Conservation (phyloP, 2,888 invertebrate species). For the Prosapia bicincta region DNA sequence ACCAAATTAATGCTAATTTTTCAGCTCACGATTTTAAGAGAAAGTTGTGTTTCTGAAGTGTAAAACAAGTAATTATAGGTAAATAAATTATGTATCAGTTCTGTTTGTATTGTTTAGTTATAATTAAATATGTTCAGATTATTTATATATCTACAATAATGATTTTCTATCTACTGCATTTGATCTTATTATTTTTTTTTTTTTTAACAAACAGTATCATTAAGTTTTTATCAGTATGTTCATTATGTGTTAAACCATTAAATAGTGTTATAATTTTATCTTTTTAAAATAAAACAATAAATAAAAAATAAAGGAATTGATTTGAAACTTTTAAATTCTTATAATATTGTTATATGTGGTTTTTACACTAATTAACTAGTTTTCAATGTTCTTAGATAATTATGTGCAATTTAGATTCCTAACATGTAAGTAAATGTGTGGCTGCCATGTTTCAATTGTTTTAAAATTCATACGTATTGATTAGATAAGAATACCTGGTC, state of each 20-base stretch:
- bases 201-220: too few species aligned
- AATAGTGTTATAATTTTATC: too few species aligned
- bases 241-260: too few species aligned
- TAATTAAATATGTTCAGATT: too few species aligned
- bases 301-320: conserved; percentile 26
- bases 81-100: too few species aligned
- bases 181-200: too few species aligned
- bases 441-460: neutral
- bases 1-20: conserved; percentile 3
- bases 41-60: too few species aligned
- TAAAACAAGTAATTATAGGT: too few species aligned
- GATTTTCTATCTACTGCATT: too few species aligned
- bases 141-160: too few species aligned
- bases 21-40: too few species aligned
- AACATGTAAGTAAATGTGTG: neutral
- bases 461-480: neutral
- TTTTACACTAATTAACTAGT: conserved; percentile 19
- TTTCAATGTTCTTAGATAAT: conserved; percentile 24
- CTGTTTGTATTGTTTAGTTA: neutral
- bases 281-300: conserved; percentile 17
- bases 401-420: conserved; percentile 8
- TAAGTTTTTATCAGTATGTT: too few species aligned
- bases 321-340: conserved; percentile 13
- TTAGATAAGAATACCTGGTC: neutral
- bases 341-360: conserved; percentile 19